Evolutionary conservation across 2,888 invertebrate species (phyloP).

Genomic region (Cloeon dipterum): DNA sequence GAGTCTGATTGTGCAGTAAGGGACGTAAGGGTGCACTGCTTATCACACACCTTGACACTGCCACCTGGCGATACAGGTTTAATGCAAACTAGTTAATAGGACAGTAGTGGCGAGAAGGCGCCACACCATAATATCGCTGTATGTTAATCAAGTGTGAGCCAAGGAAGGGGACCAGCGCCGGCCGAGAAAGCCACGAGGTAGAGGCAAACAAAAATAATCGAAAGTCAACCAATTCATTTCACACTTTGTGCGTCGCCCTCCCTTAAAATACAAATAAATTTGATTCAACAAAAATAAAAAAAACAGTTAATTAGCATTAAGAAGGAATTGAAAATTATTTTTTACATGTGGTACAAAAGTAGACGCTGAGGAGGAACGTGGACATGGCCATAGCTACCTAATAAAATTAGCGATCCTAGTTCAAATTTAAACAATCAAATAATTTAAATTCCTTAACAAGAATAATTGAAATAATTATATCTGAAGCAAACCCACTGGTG

Average conservation of each 20-base stretch:
- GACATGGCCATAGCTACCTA: conserved; percentile 44
- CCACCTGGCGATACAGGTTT: no score
- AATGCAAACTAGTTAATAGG: no score
- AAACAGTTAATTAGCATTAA: neutral
- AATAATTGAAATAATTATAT: no score
- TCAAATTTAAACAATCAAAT: no score
- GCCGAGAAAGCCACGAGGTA: conserved; percentile 63
- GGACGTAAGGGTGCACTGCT: conserved; percentile 64
- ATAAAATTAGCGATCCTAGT: no score
- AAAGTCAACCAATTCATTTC: conserved; percentile 41
- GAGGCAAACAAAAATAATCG: conserved; percentile 43
- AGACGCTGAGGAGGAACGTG: conserved; percentile 43
- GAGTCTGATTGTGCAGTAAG: conserved; percentile 56
- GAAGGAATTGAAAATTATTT: no score
- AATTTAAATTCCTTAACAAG: no score
- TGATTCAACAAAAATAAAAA: neutral
- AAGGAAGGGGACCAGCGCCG: conserved; percentile 73
- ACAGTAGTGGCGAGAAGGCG: no score
- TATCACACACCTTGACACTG: conserved; percentile 57
- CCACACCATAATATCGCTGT: conserved; percentile 56
- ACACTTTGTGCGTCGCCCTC: conserved; percentile 16
- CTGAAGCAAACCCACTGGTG: neutral
- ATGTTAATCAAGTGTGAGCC: conserved; percentile 66
- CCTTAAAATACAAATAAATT: no score
- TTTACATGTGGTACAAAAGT: conserved; percentile 27